Evolutionary conservation across 2,888 invertebrate genomes (phyloP), one percentile per base, ranked within the genome.

Genomic region (Diarsia rubi): DNA sequence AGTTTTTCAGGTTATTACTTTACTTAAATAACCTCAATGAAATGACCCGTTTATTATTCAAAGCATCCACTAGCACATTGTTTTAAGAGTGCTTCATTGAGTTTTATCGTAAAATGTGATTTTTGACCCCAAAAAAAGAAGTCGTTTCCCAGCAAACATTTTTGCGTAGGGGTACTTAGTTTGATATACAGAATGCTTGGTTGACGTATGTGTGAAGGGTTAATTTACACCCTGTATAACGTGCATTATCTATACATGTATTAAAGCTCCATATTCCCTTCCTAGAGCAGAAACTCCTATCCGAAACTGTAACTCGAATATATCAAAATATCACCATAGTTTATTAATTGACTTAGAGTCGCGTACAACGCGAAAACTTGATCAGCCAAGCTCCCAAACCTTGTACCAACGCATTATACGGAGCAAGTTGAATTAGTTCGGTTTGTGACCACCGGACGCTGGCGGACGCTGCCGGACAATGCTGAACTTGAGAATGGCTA

Each of bases 371-470:
- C 73, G 79, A 63, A 75, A 79, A 79, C 75, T 79, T 79, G 69
- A 81, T 80, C 78, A 79, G 60, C 67, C 65, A 27, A 69, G 65
- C 68, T 75, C 42, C 52, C 47, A 66, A 78, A 71, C 76, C 78
- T 63, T 63, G 54, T 42, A 75, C 69, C 80, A 27, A 79, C 68
- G 81, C 69, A 57, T 79, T 62, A 69, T 75, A 79, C 81, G 24
- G 81, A 54, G 75, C 60, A 81, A 79, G 69, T 79, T 75, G 79
- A 79, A 79, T 79, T 81, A 79, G 79, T 75, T 79, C 49, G 27
- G 69, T 49, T 69, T 75, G 64, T 49, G 59, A 54, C 79, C 49
- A 81, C 79, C 69, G 80, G 68, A 74, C 79, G 24, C n/a, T 11
- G 49, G 19, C 44, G 57, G 49, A 73, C 65, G 9, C 47, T 6